Evolutionary conservation across 2,888 invertebrate species (phyloP), one percentile per base, ranked within the genome.

Genomic region (Drosophila antonietae): DNA sequence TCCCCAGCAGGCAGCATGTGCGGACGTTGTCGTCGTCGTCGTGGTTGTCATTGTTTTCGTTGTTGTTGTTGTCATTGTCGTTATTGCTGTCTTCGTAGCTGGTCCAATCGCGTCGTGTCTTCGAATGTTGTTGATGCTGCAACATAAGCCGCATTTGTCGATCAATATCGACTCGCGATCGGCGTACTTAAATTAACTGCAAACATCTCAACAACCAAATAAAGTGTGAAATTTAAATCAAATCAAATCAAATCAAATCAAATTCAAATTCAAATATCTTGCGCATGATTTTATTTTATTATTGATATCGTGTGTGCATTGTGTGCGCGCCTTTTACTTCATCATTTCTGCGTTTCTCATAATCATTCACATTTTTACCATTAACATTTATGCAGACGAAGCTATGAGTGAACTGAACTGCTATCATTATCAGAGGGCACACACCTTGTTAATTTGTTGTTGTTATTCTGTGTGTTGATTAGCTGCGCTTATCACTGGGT

Each of bases 1-100:
- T 92, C 92, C 91, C 90, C 91, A 92, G 91, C 91, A 89, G 92
- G 92, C 92, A 90, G 86, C 90, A 90, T 86, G 92, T 89, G 86
- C 91, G 91, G 92, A 90, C 90, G 91, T 87, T 59, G 85, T 81
- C 74, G 82, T 81, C 81, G 83, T 73, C 60, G 75, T 74, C 46
- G 75, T 78, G 31, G 68, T 64, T 39, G 72, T 57, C 39, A 52
- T 68, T 12, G 39, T 39, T 39, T 39, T 39, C 9, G 62, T 77
- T 53, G 65, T 78, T 12, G 12, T 62, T 37, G 68, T 44, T 44
- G 18, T 43, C 43, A 18, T 62, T 35, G 66, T 55, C 35, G 31
- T 57, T 14, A 33, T 7, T 52, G 68, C 68, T 67, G 71, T 74
- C 63, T 55, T 55, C 55, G 53, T 72, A 52, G 58, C 67, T 76